Percentiles rank a stretch among this genome's conserved stretches.
These are phyloP conservation scores for Dichetophora obliterata DNA, from an alignment of 2,888 invertebrate genomes.

Conservation along the genomic window DNA sequence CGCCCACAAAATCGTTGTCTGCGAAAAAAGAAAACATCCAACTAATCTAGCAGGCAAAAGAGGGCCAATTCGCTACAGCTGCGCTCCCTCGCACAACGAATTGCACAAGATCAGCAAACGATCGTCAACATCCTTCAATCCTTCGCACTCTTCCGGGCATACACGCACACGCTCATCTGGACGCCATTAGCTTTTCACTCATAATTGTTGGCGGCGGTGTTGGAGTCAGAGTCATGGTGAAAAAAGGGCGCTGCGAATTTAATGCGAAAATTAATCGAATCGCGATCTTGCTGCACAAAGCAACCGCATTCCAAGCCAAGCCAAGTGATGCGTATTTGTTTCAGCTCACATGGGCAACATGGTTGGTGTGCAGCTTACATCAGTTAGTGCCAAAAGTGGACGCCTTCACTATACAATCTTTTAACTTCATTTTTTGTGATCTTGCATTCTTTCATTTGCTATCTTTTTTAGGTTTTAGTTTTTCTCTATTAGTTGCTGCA, in stretches of 20 bases:
- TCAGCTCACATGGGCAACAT: neutral
- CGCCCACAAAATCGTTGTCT: constrained; percentile 60
- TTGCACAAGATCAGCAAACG: constrained; percentile 30
- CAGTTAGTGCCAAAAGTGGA: constrained; percentile 49
- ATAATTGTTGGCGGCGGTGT: neutral
- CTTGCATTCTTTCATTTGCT: neutral
- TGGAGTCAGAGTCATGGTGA: constrained; percentile 44
- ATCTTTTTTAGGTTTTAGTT: constrained; percentile 11
- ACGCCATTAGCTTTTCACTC: neutral
- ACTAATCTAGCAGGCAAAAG: constrained; percentile 29
- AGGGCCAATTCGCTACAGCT: constrained; percentile 24
- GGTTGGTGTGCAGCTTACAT: constrained; percentile 30
- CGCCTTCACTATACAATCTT: constrained; percentile 56
- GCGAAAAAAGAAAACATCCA: constrained; percentile 1
- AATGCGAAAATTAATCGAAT: constrained; percentile 68
- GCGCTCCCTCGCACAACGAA: constrained; percentile 37
- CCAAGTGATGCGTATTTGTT: constrained; percentile 10
- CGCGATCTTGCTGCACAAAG: constrained; percentile 56
- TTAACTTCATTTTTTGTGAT: neutral
- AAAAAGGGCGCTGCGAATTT: constrained; percentile 53
- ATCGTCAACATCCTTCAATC: constrained; percentile 24
- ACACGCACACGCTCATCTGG: neutral
- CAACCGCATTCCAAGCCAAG: neutral
- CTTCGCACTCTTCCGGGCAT: constrained; percentile 5
- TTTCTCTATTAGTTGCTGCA: constrained; percentile 23